phyloP scores from a whole-genome alignment of 2,888 invertebrate species.

The Rhogogaster chlorosoma region DNA sequence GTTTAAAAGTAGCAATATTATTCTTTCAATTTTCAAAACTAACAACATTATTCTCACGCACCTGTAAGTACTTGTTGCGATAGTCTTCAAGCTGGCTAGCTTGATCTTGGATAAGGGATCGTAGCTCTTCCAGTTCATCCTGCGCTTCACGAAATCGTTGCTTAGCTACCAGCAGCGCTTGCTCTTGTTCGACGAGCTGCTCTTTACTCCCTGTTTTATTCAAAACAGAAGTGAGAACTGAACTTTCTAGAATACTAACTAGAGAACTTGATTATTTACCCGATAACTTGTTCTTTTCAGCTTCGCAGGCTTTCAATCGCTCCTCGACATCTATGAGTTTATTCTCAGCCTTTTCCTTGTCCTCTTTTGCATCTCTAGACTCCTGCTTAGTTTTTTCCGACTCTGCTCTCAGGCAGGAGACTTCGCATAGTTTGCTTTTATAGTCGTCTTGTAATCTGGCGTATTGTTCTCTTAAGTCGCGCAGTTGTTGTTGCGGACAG shows the following conservation, averaged over 20 bases:
- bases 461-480: conserved; percentile 82
- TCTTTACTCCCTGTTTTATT: conserved; percentile 80
- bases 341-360: conserved; percentile 81
- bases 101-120: conserved; percentile 83
- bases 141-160: conserved; percentile 80
- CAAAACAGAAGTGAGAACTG: neutral
- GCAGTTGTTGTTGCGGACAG: conserved; percentile 80
- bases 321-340: conserved; percentile 82
- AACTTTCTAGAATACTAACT: neutral
- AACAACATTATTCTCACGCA: conserved; percentile 45
- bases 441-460: conserved; percentile 84
- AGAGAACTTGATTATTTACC: conserved; percentile 57
- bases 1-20: neutral
- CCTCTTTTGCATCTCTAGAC: conserved; percentile 75
- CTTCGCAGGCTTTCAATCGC: conserved; percentile 76
- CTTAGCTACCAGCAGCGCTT: conserved; percentile 79
- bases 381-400: conserved; percentile 78
- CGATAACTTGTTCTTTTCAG: conserved; percentile 73
- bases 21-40: neutral
- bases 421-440: conserved; percentile 85
- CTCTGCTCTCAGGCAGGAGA: conserved; percentile 80
- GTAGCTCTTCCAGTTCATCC: conserved; percentile 82
- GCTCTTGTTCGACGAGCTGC: conserved; percentile 83
- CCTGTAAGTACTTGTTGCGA: conserved; percentile 81
- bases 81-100: conserved; percentile 85